Percentiles rank a stretch among this genome's conserved stretches.
These are phyloP conservation scores for Diadegma fenestrale DNA, from an alignment of 2,888 invertebrate species.

Conservation along the genomic window DNA sequence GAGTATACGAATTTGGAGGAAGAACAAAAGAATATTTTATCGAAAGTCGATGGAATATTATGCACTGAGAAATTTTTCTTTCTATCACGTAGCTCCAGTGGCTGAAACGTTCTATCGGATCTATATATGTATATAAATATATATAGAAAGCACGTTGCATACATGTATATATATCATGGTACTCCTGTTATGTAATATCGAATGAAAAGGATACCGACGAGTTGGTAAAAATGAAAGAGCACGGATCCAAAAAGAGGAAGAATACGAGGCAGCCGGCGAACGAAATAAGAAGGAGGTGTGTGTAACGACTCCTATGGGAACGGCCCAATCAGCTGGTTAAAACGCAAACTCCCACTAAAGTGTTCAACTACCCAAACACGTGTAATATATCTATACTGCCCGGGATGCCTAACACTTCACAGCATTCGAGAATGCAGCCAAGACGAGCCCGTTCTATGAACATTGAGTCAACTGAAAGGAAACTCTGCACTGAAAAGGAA, in stretches of 20 bases:
- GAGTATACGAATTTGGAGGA: constrained; percentile 11
- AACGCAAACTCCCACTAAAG: constrained; percentile 73
- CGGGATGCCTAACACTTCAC: not conserved
- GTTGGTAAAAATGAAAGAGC: constrained; percentile 38
- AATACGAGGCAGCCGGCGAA: constrained; percentile 47
- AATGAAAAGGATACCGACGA: constrained; percentile 24
- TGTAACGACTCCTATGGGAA: constrained; percentile 81
- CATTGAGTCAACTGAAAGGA: too few species aligned
- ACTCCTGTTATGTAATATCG: constrained; percentile 45
- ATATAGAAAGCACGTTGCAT: constrained; percentile 13
- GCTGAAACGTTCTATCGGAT: constrained; percentile 28
- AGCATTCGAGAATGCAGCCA: constrained; percentile 5
- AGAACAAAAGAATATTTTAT: constrained; percentile 53
- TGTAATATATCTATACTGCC: constrained; percentile 28
- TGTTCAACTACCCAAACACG: constrained; percentile 69
- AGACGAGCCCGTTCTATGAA: not conserved
- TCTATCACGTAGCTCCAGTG: constrained; percentile 20
- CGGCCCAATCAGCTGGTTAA: constrained; percentile 81
- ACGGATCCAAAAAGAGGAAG: constrained; percentile 40
- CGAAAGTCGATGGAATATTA: constrained; percentile 48
- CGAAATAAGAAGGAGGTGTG: constrained; percentile 73
- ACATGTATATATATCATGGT: constrained; percentile 13
- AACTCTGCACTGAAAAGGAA: too few species aligned
- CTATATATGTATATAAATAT: too few species aligned
- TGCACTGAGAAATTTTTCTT: constrained; percentile 43